Evolutionary conservation across 2,797 vertebrate genomes (phyloP).

Genomic region (Eupleurogrammus muticus): DNA sequence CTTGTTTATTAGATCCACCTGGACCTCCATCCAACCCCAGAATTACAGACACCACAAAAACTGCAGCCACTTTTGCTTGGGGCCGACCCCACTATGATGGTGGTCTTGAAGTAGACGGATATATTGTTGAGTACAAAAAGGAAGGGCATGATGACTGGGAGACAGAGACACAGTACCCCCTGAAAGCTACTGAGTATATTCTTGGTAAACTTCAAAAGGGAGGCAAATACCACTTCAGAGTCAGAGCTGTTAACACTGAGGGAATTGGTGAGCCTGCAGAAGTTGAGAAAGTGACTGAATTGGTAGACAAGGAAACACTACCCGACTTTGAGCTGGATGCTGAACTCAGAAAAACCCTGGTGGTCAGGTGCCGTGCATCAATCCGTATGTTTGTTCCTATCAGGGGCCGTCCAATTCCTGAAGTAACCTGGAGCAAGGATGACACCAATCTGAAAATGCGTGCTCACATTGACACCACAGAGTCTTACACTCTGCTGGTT

Average conservation of each 20-base stretch:
- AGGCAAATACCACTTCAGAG: slow-evolving; percentile 96
- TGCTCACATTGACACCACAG: slow-evolving; percentile 96
- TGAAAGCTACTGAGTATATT: slow-evolving; percentile 93
- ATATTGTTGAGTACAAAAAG: slow-evolving; percentile 96
- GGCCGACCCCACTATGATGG: slow-evolving; percentile 96
- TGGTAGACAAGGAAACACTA: slow-evolving; percentile 89
- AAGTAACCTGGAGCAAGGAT: slow-evolving; percentile 97
- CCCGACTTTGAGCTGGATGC: slow-evolving; percentile 99
- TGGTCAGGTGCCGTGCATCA: slow-evolving; percentile 93
- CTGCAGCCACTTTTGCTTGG: slow-evolving; percentile 94
- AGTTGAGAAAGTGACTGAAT: slow-evolving; percentile 90
- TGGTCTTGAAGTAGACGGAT: slow-evolving; percentile 94
- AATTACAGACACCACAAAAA: slow-evolving; percentile 96
- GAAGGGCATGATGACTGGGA: slow-evolving; percentile 96
- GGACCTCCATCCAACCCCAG: slow-evolving; percentile 96
- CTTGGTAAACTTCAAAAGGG: slow-evolving; percentile 93
- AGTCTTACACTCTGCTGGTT: slow-evolving; percentile 95
- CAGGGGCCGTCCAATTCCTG: slow-evolving; percentile 94
- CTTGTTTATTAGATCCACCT: slow-evolving; percentile 89
- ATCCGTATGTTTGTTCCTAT: slow-evolving; percentile 97
- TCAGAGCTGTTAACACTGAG: slow-evolving; percentile 93
- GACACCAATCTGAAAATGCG: slow-evolving; percentile 90
- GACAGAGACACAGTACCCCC: slow-evolving; percentile 89
- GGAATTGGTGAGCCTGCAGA: slow-evolving; percentile 93
- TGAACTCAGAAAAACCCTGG: slow-evolving; percentile 95